phyloP scores from a whole-genome alignment of 2,113 vertebrate genomes.

The Thunnus maccoyii region DNA sequence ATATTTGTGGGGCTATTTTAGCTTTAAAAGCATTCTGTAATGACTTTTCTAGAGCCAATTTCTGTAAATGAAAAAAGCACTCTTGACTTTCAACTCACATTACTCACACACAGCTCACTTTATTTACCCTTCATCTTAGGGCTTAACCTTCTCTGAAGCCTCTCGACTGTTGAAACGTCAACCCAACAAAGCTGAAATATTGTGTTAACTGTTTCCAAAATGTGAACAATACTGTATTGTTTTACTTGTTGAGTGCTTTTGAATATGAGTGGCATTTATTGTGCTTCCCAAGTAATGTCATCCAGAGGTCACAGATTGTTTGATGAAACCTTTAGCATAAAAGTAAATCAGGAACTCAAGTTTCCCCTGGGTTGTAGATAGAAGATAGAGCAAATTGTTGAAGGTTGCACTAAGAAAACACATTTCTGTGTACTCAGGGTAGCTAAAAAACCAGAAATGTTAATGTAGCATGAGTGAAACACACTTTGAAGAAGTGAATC shows the following conservation, averaged over 20 bases:
- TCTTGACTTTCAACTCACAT: neutral
- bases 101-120: constrained; percentile 14
- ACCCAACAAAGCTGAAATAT: neutral
- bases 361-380: constrained; percentile 4
- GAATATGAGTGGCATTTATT: constrained; percentile 8
- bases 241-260: constrained; percentile 5
- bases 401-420: neutral
- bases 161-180: neutral
- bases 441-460: constrained; percentile 4
- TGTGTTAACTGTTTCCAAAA: neutral
- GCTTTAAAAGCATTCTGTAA: neutral
- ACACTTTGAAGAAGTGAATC: constrained; percentile 16
- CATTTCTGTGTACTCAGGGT: neutral
- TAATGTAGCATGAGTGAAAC: neutral
- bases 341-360: neutral
- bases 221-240: constrained; percentile 18
- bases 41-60: neutral
- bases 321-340: constrained; percentile 9
- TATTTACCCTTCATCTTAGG: neutral
- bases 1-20: neutral
- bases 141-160: neutral
- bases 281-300: constrained; percentile 14
- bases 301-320: constrained; percentile 31
- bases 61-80: neutral
- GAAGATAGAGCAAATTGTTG: neutral